Base-by-base conservation (phyloP, 2,797 vertebrate species). In the Phataginus tricuspis region DNA sequence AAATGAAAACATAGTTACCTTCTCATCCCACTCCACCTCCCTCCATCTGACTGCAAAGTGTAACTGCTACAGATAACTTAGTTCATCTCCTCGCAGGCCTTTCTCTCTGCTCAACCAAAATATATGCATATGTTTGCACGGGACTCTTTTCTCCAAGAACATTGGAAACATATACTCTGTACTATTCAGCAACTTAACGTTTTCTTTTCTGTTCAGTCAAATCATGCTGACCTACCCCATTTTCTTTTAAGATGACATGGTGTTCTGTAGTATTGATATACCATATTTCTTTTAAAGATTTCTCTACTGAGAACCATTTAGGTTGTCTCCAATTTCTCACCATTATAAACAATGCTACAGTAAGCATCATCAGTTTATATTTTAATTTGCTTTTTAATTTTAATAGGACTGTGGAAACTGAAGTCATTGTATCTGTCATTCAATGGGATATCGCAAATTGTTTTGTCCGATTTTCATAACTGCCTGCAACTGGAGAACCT, bases 401-500 rank as follows among this genome's bases (percentile, higher is more conserved):
- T 97, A 96, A 63, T 91, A 99, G 98, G 98, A 68, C 96, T 98
- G 1, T 96, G 98, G 74, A 96, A 97, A 93, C 97, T 98, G 88
- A 97, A 92, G 4, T 98, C 98, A 13, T 96, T 99, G 95, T 98
- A 97, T 82, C 98, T 99, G 68, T 99, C 99, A 86, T 98, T 98
- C 97, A 99, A 99, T 95, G 95, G 66, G 95, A 99, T 99, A 97
- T 97, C 96, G 18, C 96, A 96, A 55, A 96, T 99, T 34, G 97
- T 71, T 16, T 80, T 64, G 49, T 97, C 79, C 74, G 99, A 99
- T 57, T 98, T 99, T 55, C 96, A 84, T 25, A 98, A 98, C 88
- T 99, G 99, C 86, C 98, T 72, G 14, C 96, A 98, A 87, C 98
- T 99, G 72, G 98, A 97, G 97, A 98, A 98, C 72, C 97, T 99